Base-by-base conservation (phyloP, 2,888 invertebrate genomes). In the Corythucha ciliata region DNA sequence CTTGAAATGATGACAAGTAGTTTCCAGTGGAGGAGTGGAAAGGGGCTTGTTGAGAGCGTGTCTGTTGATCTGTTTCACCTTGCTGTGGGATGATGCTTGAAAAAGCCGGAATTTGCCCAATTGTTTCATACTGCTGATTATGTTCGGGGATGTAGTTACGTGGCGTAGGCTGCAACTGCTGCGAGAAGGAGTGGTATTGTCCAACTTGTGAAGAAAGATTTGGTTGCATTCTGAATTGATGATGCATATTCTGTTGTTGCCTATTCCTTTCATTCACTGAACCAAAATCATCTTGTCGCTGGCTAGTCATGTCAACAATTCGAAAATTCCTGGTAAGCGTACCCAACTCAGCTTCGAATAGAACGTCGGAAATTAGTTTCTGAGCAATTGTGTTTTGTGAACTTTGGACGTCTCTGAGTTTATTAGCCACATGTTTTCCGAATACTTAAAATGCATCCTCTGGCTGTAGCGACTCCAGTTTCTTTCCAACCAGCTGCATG, bases 21-120 rank as follows among this genome's bases (percentile, higher is more conserved):
- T n/a, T n/a, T n/a, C n/a, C n/a, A n/a, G n/a, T n/a, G n/a, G n/a
- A n/a, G n/a, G n/a, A n/a, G n/a, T n/a, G n/a, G n/a, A n/a, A n/a
- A n/a, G n/a, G n/a, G n/a, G n/a, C n/a, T n/a, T n/a, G n/a, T n/a
- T n/a, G n/a, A n/a, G n/a, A n/a, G n/a, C n/a, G n/a, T n/a, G n/a
- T n/a, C n/a, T n/a, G n/a, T n/a, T n/a, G n/a, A n/a, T n/a, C n/a
- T n/a, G n/a, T n/a, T n/a, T n/a, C n/a, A n/a, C n/a, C n/a, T n/a
- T n/a, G n/a, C n/a, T n/a, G 56, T 57, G 52, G 57, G 56, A 57
- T 57, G 57, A 57, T 56, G 55, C 46, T 39, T 56, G 57, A 53
- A 57, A 57, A 54, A 48, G 52, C 52, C 47, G 49, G 50, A 56
- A 47, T 56, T n/a, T n/a, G n/a, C n/a, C n/a, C n/a, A n/a, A n/a